Evolutionary conservation across 1,140 invertebrate genomes (phyloP).

Genomic region (Lethocerus indicus): DNA sequence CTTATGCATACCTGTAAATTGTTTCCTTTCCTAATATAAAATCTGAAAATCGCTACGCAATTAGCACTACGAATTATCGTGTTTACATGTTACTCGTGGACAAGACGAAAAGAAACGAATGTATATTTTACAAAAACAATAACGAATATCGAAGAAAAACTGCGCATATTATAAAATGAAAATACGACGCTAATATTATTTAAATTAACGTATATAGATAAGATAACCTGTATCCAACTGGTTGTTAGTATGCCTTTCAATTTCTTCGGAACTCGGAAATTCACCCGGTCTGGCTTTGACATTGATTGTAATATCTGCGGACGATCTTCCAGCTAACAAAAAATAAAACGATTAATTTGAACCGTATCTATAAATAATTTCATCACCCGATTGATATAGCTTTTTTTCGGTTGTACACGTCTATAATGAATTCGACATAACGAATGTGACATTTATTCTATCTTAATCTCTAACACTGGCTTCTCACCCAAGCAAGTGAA

Average conservation of each 20-base stretch:
- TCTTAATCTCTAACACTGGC: not conserved
- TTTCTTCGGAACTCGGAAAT: constrained; percentile 60
- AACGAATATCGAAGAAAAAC: not conserved
- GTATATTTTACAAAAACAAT: not conserved
- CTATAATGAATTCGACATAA: too few relatives aligned
- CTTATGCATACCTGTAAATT: constrained; percentile 5
- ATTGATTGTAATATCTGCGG: constrained; percentile 49
- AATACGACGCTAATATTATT: not conserved
- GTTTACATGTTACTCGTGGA: not conserved
- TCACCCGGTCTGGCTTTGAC: constrained; percentile 57
- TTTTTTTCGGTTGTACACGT: not conserved
- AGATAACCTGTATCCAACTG: constrained; percentile 23
- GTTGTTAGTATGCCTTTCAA: constrained; percentile 26
- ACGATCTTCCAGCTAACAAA: constrained; percentile 42
- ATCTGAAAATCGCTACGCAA: not conserved
- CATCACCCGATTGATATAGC: not conserved
- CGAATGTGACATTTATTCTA: too few relatives aligned
- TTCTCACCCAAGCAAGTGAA: constrained; percentile 60
- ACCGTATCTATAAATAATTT: not conserved
- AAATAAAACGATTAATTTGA: constrained; percentile 3
- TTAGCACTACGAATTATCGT: not conserved
- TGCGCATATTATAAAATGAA: not conserved
- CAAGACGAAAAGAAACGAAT: not conserved
- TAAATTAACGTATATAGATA: not conserved
- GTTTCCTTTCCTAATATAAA: not conserved